Base-by-base conservation (phyloP, 1,140 invertebrate genomes). In the Schlechtendalia chinensis region DNA sequence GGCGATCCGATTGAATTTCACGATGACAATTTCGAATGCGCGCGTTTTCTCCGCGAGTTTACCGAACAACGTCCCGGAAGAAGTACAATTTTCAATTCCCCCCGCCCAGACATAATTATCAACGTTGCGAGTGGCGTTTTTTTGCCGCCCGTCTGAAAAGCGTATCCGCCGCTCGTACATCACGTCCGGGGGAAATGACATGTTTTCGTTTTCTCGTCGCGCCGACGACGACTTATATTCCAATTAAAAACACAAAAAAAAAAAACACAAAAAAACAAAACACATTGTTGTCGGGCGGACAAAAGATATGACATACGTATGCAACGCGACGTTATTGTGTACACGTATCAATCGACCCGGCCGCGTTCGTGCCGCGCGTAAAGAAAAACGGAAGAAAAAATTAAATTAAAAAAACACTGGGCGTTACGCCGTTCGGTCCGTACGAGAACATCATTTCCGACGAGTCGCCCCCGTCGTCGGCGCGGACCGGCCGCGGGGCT, bases 281-380 rank as follows among this genome's bases (percentile, higher is more conserved):
- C 61, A 39, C 61, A 65, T 65, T 65, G 61, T 65, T 65, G 32
- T 65, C 61, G 61, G n/a, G 61, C 3, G 61, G 29, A 65, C 29
- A 65, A 65, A 65, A 65, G 61, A 29, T 29, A 17, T 14, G 17
- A 16, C 19, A n/a, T 5, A 54, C 11, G 32, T 61, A 61, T 27
- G n/a, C n/a, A n/a, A 29, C 27, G 8, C 39, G 32, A n/a, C n/a
- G n/a, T n/a, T 22, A 14, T n/a, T 65, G n/a, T 67, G 32, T 14
- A 69, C 67, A 27, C 47, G 47, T 24, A 53, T 71, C n/a, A 71
- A 53, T 71, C 24, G 47, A n/a, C 32, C 19, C 47, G 67, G 14
- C n/a, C 17, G 67, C 19, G 24, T 11, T 47, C n/a, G 45, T 24
- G 47, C 47, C 65, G 32, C 32, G 63, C 39, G 39, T 17, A 24